phyloP scores from a whole-genome alignment of 2,113 vertebrate species.

The Perca flavescens region DNA sequence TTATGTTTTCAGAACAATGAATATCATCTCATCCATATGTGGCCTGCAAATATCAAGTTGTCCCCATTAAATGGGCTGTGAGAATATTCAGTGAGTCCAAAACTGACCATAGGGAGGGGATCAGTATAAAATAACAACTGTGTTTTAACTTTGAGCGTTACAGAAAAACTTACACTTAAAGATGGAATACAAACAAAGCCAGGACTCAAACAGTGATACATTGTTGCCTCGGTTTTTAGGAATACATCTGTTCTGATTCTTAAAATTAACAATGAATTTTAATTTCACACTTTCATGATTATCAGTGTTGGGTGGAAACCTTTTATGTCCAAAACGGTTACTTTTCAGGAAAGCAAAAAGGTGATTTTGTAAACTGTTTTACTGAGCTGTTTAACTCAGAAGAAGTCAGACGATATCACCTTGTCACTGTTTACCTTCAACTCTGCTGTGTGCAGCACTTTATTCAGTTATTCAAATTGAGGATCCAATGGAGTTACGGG shows the following conservation, averaged over 20 bases:
- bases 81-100: constrained; percentile 38
- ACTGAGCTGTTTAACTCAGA: no score
- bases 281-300: neutral
- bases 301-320: neutral
- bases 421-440: no score
- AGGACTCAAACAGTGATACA: neutral
- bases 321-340: no score
- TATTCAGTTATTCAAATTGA: no score
- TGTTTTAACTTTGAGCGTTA: constrained; percentile 4
- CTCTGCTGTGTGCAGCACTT: no score
- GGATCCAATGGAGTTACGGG: no score
- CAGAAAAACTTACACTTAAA: neutral
- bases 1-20: constrained; percentile 76
- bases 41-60: constrained; percentile 65
- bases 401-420: no score
- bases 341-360: no score
- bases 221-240: neutral
- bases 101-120: constrained; percentile 23
- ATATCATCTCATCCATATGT: constrained; percentile 68
- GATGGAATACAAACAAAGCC: neutral
- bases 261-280: neutral
- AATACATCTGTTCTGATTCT: neutral
- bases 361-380: no score
- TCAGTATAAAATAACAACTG: neutral
- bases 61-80: constrained; percentile 59